Percentiles rank a stretch among this genome's conserved stretches.
Evolutionary conservation across 2,113 vertebrate genomes (phyloP).

Genomic region (Craseonycteris thonglongyai): DNA sequence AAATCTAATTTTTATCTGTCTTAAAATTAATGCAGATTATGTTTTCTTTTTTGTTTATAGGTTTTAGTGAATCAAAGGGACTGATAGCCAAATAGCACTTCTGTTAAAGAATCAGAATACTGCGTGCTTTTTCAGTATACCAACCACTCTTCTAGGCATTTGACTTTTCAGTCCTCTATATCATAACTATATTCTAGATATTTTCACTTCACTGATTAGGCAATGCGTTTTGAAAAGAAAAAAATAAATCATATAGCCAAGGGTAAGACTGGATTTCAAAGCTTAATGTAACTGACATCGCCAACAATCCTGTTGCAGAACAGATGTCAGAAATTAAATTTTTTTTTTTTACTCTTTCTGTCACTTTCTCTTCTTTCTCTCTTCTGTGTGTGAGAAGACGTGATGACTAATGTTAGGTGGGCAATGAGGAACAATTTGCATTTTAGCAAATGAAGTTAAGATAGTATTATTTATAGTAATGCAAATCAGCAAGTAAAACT

Average conservation of each 20-base stretch:
- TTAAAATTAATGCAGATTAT: not conserved
- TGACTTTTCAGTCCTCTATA: not conserved
- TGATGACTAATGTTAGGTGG: not conserved
- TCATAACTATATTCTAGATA: not conserved
- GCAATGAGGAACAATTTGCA: not conserved
- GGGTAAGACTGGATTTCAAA: not conserved
- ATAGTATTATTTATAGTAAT: not conserved
- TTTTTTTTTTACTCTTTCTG: not conserved
- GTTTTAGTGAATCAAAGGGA: not conserved
- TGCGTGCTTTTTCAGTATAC: not conserved
- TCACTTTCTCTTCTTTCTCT: not conserved
- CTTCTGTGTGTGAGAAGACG: not conserved
- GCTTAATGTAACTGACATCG: not conserved
- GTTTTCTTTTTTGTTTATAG: not conserved
- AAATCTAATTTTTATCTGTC: not conserved
- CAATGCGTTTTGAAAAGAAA: not conserved
- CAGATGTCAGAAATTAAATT: not conserved
- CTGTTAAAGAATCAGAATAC: not conserved
- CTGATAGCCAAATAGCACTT: not conserved
- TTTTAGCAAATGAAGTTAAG: not conserved
- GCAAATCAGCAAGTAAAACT: not conserved
- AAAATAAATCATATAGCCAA: not conserved
- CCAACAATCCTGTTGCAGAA: not conserved
- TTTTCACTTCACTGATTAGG: not conserved
- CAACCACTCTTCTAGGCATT: not conserved